Base-by-base conservation (phyloP, 2,113 vertebrate species). In the Phycodurus eques region DNA sequence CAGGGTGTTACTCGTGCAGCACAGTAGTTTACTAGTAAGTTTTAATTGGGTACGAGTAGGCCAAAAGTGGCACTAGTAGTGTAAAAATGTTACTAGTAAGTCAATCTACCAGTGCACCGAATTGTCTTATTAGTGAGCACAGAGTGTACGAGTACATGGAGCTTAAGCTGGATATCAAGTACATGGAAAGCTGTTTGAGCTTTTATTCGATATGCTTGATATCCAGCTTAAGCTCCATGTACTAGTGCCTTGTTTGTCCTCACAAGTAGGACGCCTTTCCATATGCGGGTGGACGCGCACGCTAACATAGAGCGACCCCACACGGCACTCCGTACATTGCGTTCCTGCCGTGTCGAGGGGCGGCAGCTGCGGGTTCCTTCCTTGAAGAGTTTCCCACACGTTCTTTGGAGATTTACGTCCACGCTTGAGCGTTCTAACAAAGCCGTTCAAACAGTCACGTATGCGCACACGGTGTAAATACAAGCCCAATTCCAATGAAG, bases 281-380 rank as follows among this genome's bases (percentile, higher is more conserved):
- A 57, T 49, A 49, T 5, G 47, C 17, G 47, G 47, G n/a, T 49
- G 15, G 47, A 20, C 7, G 17, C 27, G 10, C 72, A 39, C 49
- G 11, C 49, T 7, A 53, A 20, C 17, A 53, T 20, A 53, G 5
- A 19, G 17, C 11, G 49, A 53, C 49, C 7, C 49, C 49, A 19
- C 49, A 53, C 49, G 8, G 17, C 17, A 20, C 59, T 76, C 51
- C 43, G 62, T 43, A 73, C 78, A 75, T 75, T 54, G n/a, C 76
- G 74, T 77, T 81, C 79, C 47, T 4, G 0, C 10, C 19, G 68
- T 66, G 60, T 71, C 12, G 31, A 61, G 74, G 51, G 77, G 69
- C 59, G 59, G 74, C 77, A 71, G 31, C 57, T 22, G 61, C n/a
- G 74, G 53, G 64, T 71, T 10, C 22, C 6, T 61, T 3, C 4